Evolutionary conservation across 2,113 vertebrate genomes (phyloP), one percentile per base, ranked within the genome.

Genomic region (Alligator mississippiensis): DNA sequence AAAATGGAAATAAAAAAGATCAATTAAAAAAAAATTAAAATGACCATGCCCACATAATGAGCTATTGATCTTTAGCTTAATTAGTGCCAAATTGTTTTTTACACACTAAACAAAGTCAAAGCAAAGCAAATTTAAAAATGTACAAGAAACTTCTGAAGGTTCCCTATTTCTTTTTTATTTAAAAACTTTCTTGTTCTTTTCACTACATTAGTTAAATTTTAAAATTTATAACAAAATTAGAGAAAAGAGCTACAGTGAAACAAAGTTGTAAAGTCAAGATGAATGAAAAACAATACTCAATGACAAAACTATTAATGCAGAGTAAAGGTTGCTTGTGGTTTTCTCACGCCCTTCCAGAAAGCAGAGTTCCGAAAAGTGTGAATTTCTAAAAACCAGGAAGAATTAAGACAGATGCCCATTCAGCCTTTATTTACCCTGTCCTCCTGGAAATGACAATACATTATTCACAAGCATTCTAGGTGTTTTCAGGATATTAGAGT

Each of bases 271-370:
- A 54, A 55, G 34, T 14, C 47, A 5, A 54, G 17, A 72, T 0
- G 13, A 13, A 16, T 13, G 4, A 11, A 54, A 55, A 77, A 47
- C 38, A 72, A 9, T 30, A 21, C 24, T 47, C 38, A 11, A 72
- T 30, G 19, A 12, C 38, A 22, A 5, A 38, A 47, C 47, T 47
- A 47, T 47, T 47, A 47, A 47, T 9, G 47, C 47, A 47, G 7
- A 62, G 47, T 2, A 16, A 19, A n/a, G n/a, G n/a, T 1, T 70
- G 82, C 68, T 22, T 72, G 11, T 10, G 77, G 64, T 34, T 1
- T 0, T 22, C 55, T 80, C 15, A 5, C 0, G 4, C 72, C 70
- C 59, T 60, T n/a, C 66, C 18, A 27, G 81, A 1, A 61, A 72
- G 4, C 3, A 25, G 15, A 30, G 12, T 5, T 66, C 79, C n/a